phyloP scores from a whole-genome alignment of 1,140 invertebrate species.

The Heliconius eleuchia region DNA sequence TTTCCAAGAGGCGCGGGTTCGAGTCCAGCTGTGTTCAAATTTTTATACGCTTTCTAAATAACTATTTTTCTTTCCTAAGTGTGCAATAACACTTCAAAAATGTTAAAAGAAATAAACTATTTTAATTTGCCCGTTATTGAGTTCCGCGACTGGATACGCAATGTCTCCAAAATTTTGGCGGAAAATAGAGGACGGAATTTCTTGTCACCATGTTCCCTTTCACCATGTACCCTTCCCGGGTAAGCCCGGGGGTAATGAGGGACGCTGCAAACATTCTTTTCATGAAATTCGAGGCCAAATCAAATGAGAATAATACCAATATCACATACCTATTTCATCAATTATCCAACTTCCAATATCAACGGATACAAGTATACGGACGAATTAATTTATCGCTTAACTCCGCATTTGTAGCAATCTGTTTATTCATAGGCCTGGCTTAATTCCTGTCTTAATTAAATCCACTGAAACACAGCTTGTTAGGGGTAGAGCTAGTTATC shows the following conservation, averaged over 20 bases:
- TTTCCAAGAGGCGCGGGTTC: too few species aligned
- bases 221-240: too few species aligned
- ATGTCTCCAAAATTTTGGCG: not conserved
- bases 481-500: not conserved
- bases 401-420: constrained; percentile 18
- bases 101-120: too few species aligned
- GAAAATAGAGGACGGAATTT: too few species aligned
- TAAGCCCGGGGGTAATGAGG: too few species aligned
- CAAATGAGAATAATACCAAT: not conserved
- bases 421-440: constrained; percentile 21
- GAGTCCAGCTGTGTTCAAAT: too few species aligned
- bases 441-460: constrained; percentile 25
- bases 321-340: not conserved
- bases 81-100: too few species aligned
- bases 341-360: not conserved
- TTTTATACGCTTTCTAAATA: too few species aligned
- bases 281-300: too few species aligned
- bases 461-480: constrained; percentile 20
- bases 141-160: not conserved
- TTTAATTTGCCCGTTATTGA: not conserved
- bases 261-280: not conserved
- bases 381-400: constrained; percentile 15
- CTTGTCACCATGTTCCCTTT: too few species aligned
- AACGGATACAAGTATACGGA: not conserved
- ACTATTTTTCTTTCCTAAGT: too few species aligned